Base-by-base conservation (phyloP, 2,113 vertebrate species). In the Phycodurus eques region DNA sequence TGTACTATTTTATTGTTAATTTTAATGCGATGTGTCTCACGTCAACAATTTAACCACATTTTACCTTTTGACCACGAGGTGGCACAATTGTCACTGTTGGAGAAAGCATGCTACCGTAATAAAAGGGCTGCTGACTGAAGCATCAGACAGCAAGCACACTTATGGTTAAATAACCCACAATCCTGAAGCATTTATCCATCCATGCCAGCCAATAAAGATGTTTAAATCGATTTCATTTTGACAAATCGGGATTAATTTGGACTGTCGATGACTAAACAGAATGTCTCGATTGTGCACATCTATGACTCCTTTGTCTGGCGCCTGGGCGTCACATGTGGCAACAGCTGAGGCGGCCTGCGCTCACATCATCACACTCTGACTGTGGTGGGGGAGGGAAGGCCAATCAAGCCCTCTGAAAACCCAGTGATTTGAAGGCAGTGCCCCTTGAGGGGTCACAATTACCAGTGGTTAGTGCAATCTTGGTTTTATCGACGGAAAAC, bases 291-390 rank as follows among this genome's bases (percentile, higher is more conserved):
- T 76, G 77, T 72, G 72, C 71, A 63, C 59, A 46, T 85, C 73
- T 87, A 73, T 78, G 88, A 86, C 77, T 70, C 81, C 85, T 90
- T 90, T 92, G 88, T 92, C 87, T 89, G 67, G 2, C 49, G 78
- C 53, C 66, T 85, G 76, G 31, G 85, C 83, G 39, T 89, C 88
- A 90, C 86, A 89, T 87, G 84, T 91, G 87, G 87, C 80, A 83
- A 47, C 44, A 43, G 83, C 77, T 85, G 81, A 83, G 74, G 73
- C 42, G 49, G 67, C 65, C 83, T 80, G 81, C 35, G 57, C 73
- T 84, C 83, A 84, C 80, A 22, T 87, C 74, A 65, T 72, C 70
- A 44, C 72, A 64, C 73, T 67, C 75, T 73, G 75, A 39, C 47
- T 33, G n/a, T 1, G 42, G 64, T 53, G 80, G 83, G 80, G 77